A percentile compares a stretch with the other conserved stretches of the same genome.
Conservation (phyloP, 1,140 invertebrate genomes). For the Psix sp. region DNA sequence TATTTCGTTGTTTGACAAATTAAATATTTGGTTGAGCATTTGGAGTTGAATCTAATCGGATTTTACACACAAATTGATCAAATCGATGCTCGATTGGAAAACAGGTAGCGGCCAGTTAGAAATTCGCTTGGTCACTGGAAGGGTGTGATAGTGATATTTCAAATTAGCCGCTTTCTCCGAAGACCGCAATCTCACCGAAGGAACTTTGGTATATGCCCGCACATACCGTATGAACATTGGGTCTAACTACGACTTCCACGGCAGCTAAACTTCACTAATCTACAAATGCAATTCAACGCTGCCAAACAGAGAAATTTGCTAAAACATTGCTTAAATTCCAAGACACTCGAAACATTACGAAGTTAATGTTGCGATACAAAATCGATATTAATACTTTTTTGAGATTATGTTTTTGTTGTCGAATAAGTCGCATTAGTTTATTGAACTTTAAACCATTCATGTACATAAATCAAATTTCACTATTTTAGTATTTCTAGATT, state of each 20-base stretch:
- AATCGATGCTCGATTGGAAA: slow-evolving; percentile 44
- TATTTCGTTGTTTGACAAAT: too few species aligned
- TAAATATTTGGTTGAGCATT: too few species aligned
- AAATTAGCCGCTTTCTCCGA: slow-evolving; percentile 50
- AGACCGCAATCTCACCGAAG: slow-evolving; percentile 45
- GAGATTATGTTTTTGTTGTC: too few species aligned
- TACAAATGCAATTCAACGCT: slow-evolving; percentile 61
- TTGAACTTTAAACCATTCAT: too few species aligned
- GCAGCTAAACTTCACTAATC: slow-evolving; percentile 65
- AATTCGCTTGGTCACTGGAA: slow-evolving; percentile 35
- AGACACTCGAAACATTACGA: slow-evolving; percentile 58
- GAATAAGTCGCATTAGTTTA: too few species aligned
- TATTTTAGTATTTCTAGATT: too few species aligned
- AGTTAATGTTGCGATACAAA: slow-evolving; percentile 12
- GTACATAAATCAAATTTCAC: too few species aligned
- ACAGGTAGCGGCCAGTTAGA: slow-evolving; percentile 28
- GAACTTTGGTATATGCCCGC: slow-evolving; percentile 44
- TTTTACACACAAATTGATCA: slow-evolving; percentile 44
- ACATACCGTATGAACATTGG: slow-evolving; percentile 31
- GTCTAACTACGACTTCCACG: slow-evolving; percentile 47
- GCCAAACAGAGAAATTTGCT: slow-evolving; percentile 29
- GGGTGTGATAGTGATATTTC: slow-evolving; percentile 49
- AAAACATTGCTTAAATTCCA: slow-evolving; percentile 55
- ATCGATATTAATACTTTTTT: too few species aligned
- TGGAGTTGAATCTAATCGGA: too few species aligned